Conservation (phyloP, 1,140 invertebrate species). For the Diorhabda sublineata region DNA sequence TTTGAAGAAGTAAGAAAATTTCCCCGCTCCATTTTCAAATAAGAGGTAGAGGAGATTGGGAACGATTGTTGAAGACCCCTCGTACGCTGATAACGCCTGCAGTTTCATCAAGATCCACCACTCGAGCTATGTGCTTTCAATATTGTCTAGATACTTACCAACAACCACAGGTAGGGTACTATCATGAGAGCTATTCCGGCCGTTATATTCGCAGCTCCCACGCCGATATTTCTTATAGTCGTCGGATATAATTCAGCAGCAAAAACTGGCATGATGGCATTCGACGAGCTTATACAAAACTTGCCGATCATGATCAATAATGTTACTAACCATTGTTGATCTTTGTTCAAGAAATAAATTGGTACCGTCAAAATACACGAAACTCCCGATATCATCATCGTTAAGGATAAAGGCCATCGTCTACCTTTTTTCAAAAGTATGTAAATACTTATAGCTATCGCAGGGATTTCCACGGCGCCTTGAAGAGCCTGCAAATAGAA, state of each 20-base stretch:
- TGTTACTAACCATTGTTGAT: constrained; percentile 47
- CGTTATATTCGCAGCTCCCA: constrained; percentile 65
- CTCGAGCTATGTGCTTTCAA: no score
- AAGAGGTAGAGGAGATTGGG: no score
- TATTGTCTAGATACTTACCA: constrained; percentile 52
- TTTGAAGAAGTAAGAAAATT: no score
- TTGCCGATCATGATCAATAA: constrained; percentile 53
- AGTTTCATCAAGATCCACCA: no score
- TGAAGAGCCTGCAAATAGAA: constrained; percentile 50
- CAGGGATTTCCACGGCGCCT: constrained; percentile 67
- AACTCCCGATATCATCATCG: constrained; percentile 59
- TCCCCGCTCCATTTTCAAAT: no score
- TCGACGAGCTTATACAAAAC: constrained; percentile 65
- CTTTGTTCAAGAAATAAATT: constrained; percentile 28
- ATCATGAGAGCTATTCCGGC: constrained; percentile 65
- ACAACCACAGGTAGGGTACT: constrained; percentile 67
- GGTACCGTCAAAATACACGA: constrained; percentile 58
- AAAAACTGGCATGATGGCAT: constrained; percentile 68
- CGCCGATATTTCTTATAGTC: constrained; percentile 66
- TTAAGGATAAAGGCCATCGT: constrained; percentile 61
- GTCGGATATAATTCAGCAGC: constrained; percentile 72
- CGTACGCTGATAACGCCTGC: no score
- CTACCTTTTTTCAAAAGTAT: constrained; percentile 65
- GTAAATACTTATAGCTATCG: constrained; percentile 65
- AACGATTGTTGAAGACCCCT: no score